Percentiles rank a stretch among this genome's conserved stretches.
These are phyloP conservation scores for Cepaea nemoralis DNA, from an alignment of 1,140 invertebrate species.

Conservation along the genomic window DNA sequence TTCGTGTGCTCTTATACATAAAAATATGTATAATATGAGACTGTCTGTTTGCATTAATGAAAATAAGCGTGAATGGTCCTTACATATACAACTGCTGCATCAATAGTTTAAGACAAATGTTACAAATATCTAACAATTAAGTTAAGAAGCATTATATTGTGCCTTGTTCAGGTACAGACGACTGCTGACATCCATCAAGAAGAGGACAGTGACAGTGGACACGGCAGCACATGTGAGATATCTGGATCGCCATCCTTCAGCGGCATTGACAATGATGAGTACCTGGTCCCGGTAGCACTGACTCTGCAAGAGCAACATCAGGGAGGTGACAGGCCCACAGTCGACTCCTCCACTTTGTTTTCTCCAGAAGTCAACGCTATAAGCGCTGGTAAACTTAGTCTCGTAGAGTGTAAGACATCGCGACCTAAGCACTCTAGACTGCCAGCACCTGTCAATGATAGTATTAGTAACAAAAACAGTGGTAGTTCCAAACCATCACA, in stretches of 20 bases:
- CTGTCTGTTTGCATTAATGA: too few relatives aligned
- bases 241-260: slow-evolving; percentile 43
- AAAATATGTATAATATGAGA: too few relatives aligned
- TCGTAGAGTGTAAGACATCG: not conserved
- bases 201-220: slow-evolving; percentile 67
- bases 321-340: not conserved
- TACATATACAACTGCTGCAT: too few relatives aligned
- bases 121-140: too few relatives aligned
- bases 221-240: slow-evolving; percentile 62
- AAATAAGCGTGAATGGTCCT: too few relatives aligned
- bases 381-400: not conserved
- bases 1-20: too few relatives aligned
- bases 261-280: slow-evolving; percentile 61
- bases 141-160: too few relatives aligned
- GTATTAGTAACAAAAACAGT: not conserved
- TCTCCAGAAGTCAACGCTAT: not conserved
- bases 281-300: slow-evolving; percentile 63
- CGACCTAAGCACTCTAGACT: not conserved
- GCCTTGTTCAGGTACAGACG: slow-evolving; percentile 51
- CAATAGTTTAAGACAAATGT: too few relatives aligned
- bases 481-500: not conserved
- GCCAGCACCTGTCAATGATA: not conserved
- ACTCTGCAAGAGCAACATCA: slow-evolving; percentile 27
- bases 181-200: slow-evolving; percentile 58
- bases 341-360: not conserved